These are phyloP conservation scores for Notarius lentiginosus DNA, from an alignment of 2,113 vertebrate genomes.

Conservation along the genomic window DNA sequence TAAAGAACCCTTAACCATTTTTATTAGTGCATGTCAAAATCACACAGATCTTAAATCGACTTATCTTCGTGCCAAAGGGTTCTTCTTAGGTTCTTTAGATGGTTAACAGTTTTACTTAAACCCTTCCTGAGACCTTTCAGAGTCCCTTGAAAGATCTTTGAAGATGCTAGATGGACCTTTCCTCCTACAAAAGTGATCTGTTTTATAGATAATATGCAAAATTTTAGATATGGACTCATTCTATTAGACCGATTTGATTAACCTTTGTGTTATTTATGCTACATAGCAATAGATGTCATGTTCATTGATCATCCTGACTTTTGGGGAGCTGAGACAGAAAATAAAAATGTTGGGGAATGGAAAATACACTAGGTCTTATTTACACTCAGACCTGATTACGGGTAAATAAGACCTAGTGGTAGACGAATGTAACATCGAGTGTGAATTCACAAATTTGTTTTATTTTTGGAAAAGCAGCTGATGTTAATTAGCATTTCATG, in stretches of 20 bases:
- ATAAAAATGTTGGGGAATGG: not conserved
- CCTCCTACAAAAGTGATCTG: not conserved
- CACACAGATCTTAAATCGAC: not conserved
- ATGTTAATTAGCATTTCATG: not conserved
- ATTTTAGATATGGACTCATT: not conserved
- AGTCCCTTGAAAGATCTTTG: not conserved
- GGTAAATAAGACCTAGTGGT: not conserved
- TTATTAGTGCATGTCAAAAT: not conserved
- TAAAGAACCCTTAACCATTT: not conserved
- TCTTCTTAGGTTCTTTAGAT: not conserved
- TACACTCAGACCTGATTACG: too few relatives aligned
- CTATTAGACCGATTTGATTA: not conserved
- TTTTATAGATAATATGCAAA: not conserved
- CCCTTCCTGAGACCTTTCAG: not conserved
- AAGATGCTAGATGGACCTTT: not conserved
- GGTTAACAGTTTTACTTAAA: not conserved
- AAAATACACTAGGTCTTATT: not conserved
- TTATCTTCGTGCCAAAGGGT: not conserved
- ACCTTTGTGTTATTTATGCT: not conserved
- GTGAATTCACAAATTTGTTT: not conserved
- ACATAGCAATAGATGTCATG: not conserved
- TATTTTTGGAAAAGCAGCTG: not conserved
- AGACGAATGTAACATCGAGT: not conserved
- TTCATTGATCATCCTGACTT: not conserved
- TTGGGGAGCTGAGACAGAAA: not conserved